These are phyloP conservation scores for Sebastes trivittatus DNA, from an alignment of 2,797 vertebrate genomes.

Conservation along the genomic window DNA sequence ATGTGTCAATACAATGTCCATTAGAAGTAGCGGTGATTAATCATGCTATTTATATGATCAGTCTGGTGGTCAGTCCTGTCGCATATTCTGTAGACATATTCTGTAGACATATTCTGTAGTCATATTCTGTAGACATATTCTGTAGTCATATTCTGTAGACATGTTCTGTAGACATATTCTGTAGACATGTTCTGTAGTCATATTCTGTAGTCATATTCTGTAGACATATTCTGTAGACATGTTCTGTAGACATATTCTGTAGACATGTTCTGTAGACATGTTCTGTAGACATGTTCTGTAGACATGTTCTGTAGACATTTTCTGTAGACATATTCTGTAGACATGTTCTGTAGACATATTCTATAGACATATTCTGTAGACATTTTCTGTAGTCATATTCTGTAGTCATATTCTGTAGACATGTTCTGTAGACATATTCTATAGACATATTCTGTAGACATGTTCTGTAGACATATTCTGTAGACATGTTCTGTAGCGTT, in stretches of 20 bases:
- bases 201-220: rapidly evolving
- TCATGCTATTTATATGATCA: neutral
- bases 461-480: no score
- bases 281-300: no score
- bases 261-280: no score
- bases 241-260: no score
- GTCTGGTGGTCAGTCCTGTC: no score
- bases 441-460: neutral
- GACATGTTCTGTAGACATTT: no score
- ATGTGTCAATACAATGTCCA: neutral
- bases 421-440: neutral
- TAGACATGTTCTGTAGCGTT: neutral
- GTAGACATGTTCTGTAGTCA: neutral
- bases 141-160: no score
- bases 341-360: neutral
- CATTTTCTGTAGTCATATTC: no score
- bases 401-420: neutral
- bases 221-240: neutral
- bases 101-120: neutral
- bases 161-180: neutral
- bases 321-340: neutral
- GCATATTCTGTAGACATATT: no score
- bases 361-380: neutral
- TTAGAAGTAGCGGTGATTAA: neutral
- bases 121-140: no score